phyloP scores from a whole-genome alignment of 2,113 vertebrate species.

The Periophthalmodon schlosseri region DNA sequence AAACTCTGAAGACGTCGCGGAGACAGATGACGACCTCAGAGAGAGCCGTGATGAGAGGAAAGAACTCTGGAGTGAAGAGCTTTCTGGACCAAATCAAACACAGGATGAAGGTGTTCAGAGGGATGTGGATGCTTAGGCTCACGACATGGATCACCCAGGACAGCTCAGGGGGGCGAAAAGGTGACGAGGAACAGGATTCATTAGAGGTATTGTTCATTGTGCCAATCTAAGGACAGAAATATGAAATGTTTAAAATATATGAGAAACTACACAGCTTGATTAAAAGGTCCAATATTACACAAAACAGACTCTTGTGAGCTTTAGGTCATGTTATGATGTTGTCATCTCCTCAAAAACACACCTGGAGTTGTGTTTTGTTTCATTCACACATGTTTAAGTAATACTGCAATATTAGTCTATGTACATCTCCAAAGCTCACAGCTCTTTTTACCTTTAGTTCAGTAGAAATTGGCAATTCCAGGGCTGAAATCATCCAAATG shows the following conservation, averaged over 20 bases:
- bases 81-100: conserved; percentile 28
- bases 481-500: no score
- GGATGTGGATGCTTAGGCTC: not conserved
- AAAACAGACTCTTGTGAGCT: no score
- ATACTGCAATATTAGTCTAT: no score
- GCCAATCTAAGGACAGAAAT: conserved; percentile 3
- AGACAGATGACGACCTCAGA: conserved; percentile 15
- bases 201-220: conserved; percentile 26
- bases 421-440: no score
- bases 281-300: no score
- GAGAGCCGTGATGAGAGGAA: not conserved
- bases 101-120: conserved; percentile 28
- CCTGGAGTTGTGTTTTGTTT: no score
- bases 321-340: no score
- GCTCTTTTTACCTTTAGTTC: no score
- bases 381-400: no score
- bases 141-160: accelerated
- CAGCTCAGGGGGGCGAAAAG: accelerated
- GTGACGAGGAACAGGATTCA: conserved; percentile 1
- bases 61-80: conserved; percentile 16
- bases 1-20: not conserved
- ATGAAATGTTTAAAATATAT: not conserved
- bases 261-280: not conserved
- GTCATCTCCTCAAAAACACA: no score
- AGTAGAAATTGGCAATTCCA: no score